These are phyloP conservation scores for Virgularia gustaviana DNA, from an alignment of 92 coral and sea anemone species.

Conservation along the genomic window DNA sequence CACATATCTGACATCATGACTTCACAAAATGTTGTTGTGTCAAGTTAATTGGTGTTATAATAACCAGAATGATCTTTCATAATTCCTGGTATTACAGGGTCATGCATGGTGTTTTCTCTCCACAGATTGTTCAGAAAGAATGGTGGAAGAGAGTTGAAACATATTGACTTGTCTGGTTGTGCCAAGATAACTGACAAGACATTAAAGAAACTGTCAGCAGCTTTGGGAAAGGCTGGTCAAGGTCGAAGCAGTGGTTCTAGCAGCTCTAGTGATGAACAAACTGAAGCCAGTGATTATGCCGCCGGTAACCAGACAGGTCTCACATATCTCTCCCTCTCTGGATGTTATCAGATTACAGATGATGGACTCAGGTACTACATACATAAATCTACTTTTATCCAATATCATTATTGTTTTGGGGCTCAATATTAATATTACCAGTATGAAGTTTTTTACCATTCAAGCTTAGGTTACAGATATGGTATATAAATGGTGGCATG, in stretches of 20 bases:
- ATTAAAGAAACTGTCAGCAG: conserved; percentile 66
- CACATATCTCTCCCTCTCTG: conserved; percentile 77
- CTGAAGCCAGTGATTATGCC: neutral
- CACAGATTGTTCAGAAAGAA: conserved; percentile 76
- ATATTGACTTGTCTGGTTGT: conserved; percentile 87
- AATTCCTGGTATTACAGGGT: neutral
- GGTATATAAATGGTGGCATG: too few relatives aligned
- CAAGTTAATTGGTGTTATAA: too few relatives aligned
- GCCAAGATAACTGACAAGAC: conserved; percentile 85
- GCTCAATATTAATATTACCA: too few relatives aligned
- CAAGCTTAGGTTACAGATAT: too few relatives aligned
- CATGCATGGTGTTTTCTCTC: neutral
- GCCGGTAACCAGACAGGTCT: conserved; percentile 42
- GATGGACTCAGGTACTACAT: conserved; percentile 69
- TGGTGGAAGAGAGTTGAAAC: conserved; percentile 63
- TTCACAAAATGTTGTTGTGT: too few relatives aligned
- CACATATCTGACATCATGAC: too few relatives aligned
- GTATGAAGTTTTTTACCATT: too few relatives aligned
- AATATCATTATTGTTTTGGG: too few relatives aligned
- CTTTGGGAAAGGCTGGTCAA: conserved; percentile 57
- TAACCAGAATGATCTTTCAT: neutral
- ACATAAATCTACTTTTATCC: neutral
- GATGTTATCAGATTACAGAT: conserved; percentile 91
- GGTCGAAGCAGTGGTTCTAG: neutral
- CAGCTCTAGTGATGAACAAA: neutral